Evolutionary conservation across 2,113 vertebrate genomes (phyloP).

Genomic region (Grus americana): DNA sequence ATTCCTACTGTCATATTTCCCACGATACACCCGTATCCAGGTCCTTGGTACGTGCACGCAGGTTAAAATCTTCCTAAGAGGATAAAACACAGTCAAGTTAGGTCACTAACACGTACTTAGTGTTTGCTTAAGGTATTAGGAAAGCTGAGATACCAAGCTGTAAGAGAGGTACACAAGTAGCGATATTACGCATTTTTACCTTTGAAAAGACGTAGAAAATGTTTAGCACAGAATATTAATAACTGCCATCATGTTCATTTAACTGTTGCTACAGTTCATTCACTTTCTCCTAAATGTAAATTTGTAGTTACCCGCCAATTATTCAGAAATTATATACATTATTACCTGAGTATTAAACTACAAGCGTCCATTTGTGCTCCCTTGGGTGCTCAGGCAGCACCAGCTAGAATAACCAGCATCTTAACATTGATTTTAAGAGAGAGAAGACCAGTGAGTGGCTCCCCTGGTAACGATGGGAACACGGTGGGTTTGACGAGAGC

Average conservation of each 20-base stretch:
- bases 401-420: not conserved
- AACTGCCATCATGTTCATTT: not conserved
- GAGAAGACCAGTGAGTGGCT: not conserved
- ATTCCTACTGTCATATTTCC: slow-evolving; percentile 23
- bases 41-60: not conserved
- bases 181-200: not conserved
- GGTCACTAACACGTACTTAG: not conserved
- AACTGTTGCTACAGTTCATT: not conserved
- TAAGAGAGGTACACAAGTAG: not conserved
- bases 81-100: not conserved
- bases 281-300: not conserved
- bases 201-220: not conserved
- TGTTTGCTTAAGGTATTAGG: not conserved
- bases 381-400: not conserved
- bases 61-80: slow-evolving; percentile 39
- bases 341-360: not conserved
- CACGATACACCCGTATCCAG: not conserved
- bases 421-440: not conserved
- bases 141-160: not conserved
- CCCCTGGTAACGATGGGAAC: not conserved
- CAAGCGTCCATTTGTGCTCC: not conserved
- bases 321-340: not conserved
- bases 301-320: not conserved
- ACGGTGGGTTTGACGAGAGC: not conserved
- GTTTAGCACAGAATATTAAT: not conserved